Evolutionary conservation across 2,888 invertebrate species (phyloP).

Genomic region (Eupithecia tripunctaria): DNA sequence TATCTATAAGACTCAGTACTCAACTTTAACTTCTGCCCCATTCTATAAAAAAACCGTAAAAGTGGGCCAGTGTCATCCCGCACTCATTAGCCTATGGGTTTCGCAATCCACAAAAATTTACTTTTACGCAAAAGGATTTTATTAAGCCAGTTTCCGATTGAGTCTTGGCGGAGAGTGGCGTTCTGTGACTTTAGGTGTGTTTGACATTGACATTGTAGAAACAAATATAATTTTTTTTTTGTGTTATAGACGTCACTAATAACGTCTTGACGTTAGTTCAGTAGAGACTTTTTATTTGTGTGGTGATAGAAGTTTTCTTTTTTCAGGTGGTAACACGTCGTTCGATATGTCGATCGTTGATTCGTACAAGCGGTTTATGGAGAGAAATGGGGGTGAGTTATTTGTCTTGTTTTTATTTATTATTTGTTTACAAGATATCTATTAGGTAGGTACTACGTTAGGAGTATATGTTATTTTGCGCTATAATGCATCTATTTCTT

Average conservation of each 20-base stretch:
- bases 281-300: not conserved
- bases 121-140: slow-evolving; percentile 53
- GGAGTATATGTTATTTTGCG: too few species aligned
- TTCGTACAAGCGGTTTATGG: slow-evolving; percentile 78
- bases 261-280: not conserved
- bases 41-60: slow-evolving; percentile 11
- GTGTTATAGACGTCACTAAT: too few species aligned
- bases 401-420: slow-evolving; percentile 7
- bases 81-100: slow-evolving; percentile 51
- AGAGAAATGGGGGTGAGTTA: slow-evolving; percentile 76
- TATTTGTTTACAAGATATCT: not conserved
- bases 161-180: slow-evolving; percentile 47
- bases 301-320: slow-evolving; percentile 32
- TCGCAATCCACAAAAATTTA: slow-evolving; percentile 58
- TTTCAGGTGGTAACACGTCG: slow-evolving; percentile 57
- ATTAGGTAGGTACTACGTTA: not conserved
- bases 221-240: not conserved
- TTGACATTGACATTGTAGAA: slow-evolving; percentile 23
- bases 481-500: not conserved
- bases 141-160: slow-evolving; percentile 55
- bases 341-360: slow-evolving; percentile 76
- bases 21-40: not conserved
- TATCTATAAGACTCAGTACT: slow-evolving; percentile 9
- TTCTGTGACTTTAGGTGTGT: slow-evolving; percentile 22
- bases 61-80: slow-evolving; percentile 52